Base-by-base conservation (phyloP, 2,797 vertebrate species). In the Vespertilio murinus region DNA sequence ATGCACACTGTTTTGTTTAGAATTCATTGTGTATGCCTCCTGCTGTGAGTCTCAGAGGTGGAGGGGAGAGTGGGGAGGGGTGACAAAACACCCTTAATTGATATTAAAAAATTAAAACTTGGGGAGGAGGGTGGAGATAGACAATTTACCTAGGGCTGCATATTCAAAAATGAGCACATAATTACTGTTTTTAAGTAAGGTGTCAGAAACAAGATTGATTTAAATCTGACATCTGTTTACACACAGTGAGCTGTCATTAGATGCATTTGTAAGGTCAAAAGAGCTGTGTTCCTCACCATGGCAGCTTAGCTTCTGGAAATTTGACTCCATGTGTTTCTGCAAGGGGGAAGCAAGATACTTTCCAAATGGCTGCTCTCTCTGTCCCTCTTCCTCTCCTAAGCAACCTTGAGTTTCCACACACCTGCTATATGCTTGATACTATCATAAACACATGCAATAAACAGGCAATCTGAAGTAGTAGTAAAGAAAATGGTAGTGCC, bases 121-220 rank as follows among this genome's bases (percentile, higher is more conserved):
- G 90, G 84, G 52, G 69, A 95, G 70, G 80, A 90, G 78, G 84
- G 91, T 96, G 84, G 96, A 96, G 93, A 86, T 18, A 82, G 75
- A 79, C 91, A 92, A 97, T 96, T 97, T 94, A 90, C 81, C 59
- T 65, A 96, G 73, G 84, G 59, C 65, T 94, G 81, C 82, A 93
- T 95, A 95, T 94, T 94, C 64, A 91, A 94, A 96, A 95, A 92
- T 14, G 96, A 96, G 83, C 78, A 88, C 45, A 56, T 97, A 95
- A 96, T 96, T 96, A 96, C 92, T 97, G 87, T 95, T 96, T 97
- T 97, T 96, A 93, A 97, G 89, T 73, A 95, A 94, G 81, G 52
- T 95, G 93, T 93, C 96, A 97, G 93, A 94, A 96, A 91, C 95
- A 95, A 95, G 97, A 97, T 95, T 96, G 96, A 97, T 96, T 96